Conservation (phyloP, 2,113 vertebrate species). For the Cacatua alba region DNA sequence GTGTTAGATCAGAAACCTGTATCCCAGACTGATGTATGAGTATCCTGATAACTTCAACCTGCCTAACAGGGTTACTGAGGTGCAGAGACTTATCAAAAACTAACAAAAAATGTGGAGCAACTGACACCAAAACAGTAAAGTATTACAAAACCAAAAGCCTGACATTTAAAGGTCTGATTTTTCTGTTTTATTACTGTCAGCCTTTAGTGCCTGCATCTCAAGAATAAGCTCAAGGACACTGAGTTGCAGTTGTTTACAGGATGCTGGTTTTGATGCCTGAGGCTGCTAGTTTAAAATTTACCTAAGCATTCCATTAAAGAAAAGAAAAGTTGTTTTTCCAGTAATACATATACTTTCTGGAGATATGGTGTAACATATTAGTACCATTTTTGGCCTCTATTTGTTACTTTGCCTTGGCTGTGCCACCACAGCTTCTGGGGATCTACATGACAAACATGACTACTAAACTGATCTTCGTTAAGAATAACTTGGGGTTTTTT, state of each 20-base stretch:
- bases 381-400: background rate
- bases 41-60: background rate
- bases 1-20: background rate
- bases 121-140: background rate
- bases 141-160: background rate
- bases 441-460: background rate
- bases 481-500: fast-evolving
- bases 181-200: background rate
- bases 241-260: background rate
- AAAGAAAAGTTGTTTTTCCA: background rate
- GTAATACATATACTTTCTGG: background rate
- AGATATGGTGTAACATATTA: background rate
- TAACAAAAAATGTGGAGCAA: background rate
- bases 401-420: background rate
- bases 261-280: background rate
- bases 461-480: background rate
- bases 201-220: background rate
- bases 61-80: background rate
- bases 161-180: background rate
- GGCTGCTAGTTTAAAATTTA: background rate
- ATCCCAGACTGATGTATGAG: background rate
- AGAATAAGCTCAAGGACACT: background rate
- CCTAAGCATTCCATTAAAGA: background rate
- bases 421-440: background rate
- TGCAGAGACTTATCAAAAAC: background rate